Evolutionary conservation across 1,140 invertebrate species (phyloP).

Genomic region (Thalassaphorura encarpata): DNA sequence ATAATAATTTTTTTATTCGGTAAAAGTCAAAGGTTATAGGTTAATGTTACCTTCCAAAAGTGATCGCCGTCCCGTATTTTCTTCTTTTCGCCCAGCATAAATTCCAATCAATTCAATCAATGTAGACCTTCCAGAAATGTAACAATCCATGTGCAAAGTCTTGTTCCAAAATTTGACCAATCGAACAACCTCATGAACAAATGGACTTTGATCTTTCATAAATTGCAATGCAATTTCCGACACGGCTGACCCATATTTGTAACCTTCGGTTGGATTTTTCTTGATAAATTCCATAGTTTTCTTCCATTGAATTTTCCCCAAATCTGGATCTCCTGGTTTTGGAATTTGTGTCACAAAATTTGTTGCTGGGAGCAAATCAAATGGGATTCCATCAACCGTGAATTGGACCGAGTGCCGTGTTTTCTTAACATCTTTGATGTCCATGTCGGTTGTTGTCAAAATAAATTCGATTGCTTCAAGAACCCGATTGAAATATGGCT

Average conservation of each 20-base stretch:
- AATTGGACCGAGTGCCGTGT: not conserved
- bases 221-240: not conserved
- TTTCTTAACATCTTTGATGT: not conserved
- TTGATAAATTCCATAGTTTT: not conserved
- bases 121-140: not conserved
- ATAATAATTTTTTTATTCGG: no score
- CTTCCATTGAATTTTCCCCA: not conserved
- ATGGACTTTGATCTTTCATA: not conserved
- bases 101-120: not conserved
- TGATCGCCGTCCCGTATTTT: not conserved
- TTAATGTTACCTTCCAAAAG: not conserved
- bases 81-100: not conserved
- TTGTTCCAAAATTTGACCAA: constrained; percentile 1
- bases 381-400: not conserved
- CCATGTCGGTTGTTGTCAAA: not conserved
- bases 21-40: no score
- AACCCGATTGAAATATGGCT: not conserved
- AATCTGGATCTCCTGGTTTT: not conserved
- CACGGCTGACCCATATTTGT: not conserved
- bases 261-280: not conserved
- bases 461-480: not conserved
- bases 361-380: not conserved
- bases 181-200: not conserved
- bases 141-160: not conserved
- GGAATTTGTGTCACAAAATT: not conserved